Base-by-base conservation (phyloP, 2,888 invertebrate genomes). In the Silvanus unidentatus region DNA sequence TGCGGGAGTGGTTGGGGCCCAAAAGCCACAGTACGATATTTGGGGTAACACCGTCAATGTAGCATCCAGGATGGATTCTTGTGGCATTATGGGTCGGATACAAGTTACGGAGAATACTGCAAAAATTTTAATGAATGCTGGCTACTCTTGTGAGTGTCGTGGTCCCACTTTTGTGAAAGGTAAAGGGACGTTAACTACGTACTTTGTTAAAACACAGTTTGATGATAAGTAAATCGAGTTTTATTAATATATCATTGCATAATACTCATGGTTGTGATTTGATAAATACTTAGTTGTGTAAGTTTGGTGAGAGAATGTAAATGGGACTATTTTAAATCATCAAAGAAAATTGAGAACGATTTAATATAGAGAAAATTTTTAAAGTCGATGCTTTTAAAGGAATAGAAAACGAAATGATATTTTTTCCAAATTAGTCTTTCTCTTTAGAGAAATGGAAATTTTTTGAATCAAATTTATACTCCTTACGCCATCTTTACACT, bases 31-130 rank as follows among this genome's bases (percentile, higher is more conserved):
- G 72, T 97, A 96, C 72, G 97, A 98, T 68, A 97, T 98, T 59
- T 98, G 97, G 97, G 95, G 97, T 10, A 96, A 98, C 72, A 96
- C 97, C 0, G 98, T 98, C 11, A 97, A 97, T 68, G 93, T 97
- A 9, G 96, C 97, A 1, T 94, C 93, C 3, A 75, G 97, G 39
- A 98, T 98, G 97, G 97, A 97, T 73, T 94, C 93, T 50, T 94
- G 92, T 49, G 96, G 97, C 0, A 79, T 87, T 50, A 86, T 93
- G 81, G 91, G 90, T 13, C 77, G 81, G 45, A 82, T 94, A 51
- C 93, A 94, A 70, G 84, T 90, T 5, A 88, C 91, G 2, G 87
- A 88, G 61, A 81, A 82, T 54, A 88, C 90, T 6, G 89, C 88
- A 0, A 81, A 88, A 62, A 83, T 94, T 42, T 74, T 98, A 32